phyloP scores from a whole-genome alignment of 2,797 vertebrate species.

The Cyprinodon diabolis region DNA sequence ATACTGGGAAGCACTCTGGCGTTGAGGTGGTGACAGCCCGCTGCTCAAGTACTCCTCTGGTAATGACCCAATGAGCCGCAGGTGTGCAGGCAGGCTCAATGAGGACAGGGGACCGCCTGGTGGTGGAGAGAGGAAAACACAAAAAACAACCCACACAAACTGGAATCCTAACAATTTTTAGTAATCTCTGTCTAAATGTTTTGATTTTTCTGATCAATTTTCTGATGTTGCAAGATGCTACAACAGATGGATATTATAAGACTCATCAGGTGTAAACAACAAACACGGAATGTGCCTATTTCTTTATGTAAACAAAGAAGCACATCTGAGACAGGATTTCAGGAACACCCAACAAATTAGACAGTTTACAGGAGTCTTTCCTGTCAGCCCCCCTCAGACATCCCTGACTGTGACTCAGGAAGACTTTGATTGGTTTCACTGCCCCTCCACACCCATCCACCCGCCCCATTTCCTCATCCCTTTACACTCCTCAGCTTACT shows the following conservation, averaged over 20 bases:
- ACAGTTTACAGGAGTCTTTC: slow-evolving; percentile 72
- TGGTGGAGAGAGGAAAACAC: slow-evolving; percentile 3
- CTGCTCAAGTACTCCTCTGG: no score
- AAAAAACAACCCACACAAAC: slow-evolving; percentile 22
- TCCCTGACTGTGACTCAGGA: slow-evolving; percentile 70
- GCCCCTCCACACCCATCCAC: slow-evolving; percentile 43
- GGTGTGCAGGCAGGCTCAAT: no score
- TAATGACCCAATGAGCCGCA: no score
- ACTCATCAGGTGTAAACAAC: neutral
- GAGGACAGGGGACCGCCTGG: no score
- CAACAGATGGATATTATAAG: neutral
- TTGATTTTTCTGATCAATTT: no score
- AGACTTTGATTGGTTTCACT: slow-evolving; percentile 74
- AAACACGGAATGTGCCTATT: slow-evolving; percentile 4
- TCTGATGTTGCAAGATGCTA: no score
- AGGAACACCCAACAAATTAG: slow-evolving; percentile 58
- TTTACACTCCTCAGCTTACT: slow-evolving; percentile 26
- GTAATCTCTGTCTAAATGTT: no score
- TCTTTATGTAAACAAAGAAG: slow-evolving; percentile 19
- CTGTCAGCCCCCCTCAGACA: slow-evolving; percentile 66
- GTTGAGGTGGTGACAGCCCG: no score
- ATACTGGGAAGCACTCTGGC: no score
- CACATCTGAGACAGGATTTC: slow-evolving; percentile 43
- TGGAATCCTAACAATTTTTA: no score
- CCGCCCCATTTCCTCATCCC: slow-evolving; percentile 46